phyloP scores from a whole-genome alignment of 2,888 invertebrate species.

The Habrosyne pyritoides region DNA sequence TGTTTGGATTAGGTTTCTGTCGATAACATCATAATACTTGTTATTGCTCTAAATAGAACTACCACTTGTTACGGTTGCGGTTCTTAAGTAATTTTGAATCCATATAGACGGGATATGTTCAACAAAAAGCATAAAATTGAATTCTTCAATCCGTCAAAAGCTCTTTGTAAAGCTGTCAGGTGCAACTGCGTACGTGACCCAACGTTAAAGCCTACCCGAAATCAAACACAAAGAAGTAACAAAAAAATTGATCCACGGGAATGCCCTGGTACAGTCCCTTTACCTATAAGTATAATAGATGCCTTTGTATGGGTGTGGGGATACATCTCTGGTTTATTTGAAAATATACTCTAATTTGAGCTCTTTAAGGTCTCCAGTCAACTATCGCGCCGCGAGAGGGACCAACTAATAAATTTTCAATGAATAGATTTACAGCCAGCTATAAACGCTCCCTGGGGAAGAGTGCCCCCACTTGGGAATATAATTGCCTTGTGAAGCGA shows the following conservation, averaged over 20 bases:
- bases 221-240: conserved; percentile 45
- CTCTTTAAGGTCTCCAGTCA: conserved; percentile 12
- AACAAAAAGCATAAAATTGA: conserved; percentile 12
- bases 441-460: conserved; percentile 50
- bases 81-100: background rate
- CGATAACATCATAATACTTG: background rate
- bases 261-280: conserved; percentile 49
- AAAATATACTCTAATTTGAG: conserved; percentile 31
- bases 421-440: conserved; percentile 53
- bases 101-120: background rate
- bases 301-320: conserved; percentile 16
- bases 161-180: conserved; percentile 43
- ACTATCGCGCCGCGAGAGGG: conserved; percentile 15
- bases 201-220: conserved; percentile 25
- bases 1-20: background rate
- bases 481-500: conserved; percentile 30
- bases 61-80: background rate
- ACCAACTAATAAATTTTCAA: conserved; percentile 44
- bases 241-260: conserved; percentile 54
- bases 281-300: conserved; percentile 24
- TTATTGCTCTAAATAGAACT: background rate
- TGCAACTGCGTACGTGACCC: conserved; percentile 46
- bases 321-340: conserved; percentile 10
- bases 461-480: conserved; percentile 38
- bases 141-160: conserved; percentile 24